phyloP scores from a whole-genome alignment of 2,797 vertebrate species.

The Discoglossus pictus region DNA sequence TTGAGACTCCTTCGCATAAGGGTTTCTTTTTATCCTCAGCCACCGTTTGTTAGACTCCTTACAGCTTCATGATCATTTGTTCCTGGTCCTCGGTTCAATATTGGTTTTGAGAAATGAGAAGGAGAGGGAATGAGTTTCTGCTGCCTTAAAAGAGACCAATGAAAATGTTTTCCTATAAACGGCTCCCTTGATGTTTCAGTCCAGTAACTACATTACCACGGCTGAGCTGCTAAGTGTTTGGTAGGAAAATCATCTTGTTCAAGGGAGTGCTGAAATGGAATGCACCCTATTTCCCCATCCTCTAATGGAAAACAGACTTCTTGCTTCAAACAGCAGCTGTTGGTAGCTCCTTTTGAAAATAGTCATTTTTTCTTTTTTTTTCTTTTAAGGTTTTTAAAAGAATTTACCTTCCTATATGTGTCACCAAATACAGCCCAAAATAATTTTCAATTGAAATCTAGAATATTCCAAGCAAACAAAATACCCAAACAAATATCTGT shows the following conservation, averaged over 20 bases:
- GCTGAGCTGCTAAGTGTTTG: constrained; percentile 42
- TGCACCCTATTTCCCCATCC: neutral
- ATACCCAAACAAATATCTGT: too few relatives aligned
- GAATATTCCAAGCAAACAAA: too few relatives aligned
- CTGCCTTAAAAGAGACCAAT: rapidly evolving
- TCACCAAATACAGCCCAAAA: too few relatives aligned
- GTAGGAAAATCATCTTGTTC: constrained; percentile 36
- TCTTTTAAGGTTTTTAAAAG: too few relatives aligned
- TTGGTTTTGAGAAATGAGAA: neutral
- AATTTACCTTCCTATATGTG: too few relatives aligned
- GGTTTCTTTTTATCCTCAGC: constrained; percentile 7
- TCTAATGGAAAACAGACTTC: constrained; percentile 33
- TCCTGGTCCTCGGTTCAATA: constrained; percentile 40
- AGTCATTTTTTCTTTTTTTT: too few relatives aligned
- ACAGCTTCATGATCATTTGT: constrained; percentile 28
- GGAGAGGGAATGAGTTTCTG: constrained; percentile 9
- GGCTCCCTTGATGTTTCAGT: constrained; percentile 36
- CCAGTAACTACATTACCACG: constrained; percentile 41
- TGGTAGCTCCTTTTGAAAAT: too few relatives aligned
- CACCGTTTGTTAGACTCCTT: neutral
- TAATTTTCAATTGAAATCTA: too few relatives aligned
- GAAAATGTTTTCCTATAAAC: constrained; percentile 35
- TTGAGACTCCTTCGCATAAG: constrained; percentile 37
- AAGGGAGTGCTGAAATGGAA: constrained; percentile 19
- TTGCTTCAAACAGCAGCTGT: constrained; percentile 2